Percentiles rank a stretch among this genome's conserved stretches.
phyloP scores from a whole-genome alignment of 2,888 invertebrate species.

The Atrina japonica region DNA sequence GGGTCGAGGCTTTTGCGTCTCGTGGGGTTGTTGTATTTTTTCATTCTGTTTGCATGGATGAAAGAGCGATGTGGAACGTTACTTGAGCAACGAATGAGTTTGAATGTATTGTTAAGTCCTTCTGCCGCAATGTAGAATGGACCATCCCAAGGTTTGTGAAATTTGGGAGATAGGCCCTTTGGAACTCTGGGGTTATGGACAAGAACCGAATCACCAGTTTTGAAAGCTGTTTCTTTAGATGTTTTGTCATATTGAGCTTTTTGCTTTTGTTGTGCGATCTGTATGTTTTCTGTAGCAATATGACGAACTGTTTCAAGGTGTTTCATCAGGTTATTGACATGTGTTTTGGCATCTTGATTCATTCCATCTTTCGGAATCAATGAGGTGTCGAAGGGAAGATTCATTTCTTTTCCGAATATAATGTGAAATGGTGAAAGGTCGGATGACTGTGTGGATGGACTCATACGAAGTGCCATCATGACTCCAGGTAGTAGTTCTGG shows the following conservation, averaged over 20 bases:
- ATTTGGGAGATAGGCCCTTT: slow-evolving; percentile 8
- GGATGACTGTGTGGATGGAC: slow-evolving; percentile 49
- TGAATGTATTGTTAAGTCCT: slow-evolving; percentile 12
- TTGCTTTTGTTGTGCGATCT: slow-evolving; percentile 23
- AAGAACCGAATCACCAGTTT: background rate
- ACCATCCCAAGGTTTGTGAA: slow-evolving; percentile 11
- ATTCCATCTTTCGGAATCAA: slow-evolving; percentile 41
- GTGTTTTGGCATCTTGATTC: slow-evolving; percentile 39
- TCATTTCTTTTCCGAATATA: slow-evolving; percentile 51
- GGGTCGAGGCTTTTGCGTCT: background rate
- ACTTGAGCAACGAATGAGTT: background rate
- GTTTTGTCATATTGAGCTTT: slow-evolving; percentile 36
- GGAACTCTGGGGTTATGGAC: background rate
- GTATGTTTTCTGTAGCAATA: slow-evolving; percentile 33
- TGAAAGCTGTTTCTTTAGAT: background rate
- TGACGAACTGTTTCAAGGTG: slow-evolving; percentile 33
- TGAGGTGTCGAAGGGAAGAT: slow-evolving; percentile 41
- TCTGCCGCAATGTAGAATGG: slow-evolving; percentile 5
- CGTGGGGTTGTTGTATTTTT: background rate
- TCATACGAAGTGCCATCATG: slow-evolving; percentile 52
- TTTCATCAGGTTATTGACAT: slow-evolving; percentile 36
- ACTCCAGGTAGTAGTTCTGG: slow-evolving; percentile 44
- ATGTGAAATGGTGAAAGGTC: slow-evolving; percentile 46
- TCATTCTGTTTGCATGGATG: too few relatives aligned
- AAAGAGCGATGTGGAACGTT: too few relatives aligned